Evolutionary conservation across 2,888 invertebrate species (phyloP).

Genomic region (Parthenolecanium corni): DNA sequence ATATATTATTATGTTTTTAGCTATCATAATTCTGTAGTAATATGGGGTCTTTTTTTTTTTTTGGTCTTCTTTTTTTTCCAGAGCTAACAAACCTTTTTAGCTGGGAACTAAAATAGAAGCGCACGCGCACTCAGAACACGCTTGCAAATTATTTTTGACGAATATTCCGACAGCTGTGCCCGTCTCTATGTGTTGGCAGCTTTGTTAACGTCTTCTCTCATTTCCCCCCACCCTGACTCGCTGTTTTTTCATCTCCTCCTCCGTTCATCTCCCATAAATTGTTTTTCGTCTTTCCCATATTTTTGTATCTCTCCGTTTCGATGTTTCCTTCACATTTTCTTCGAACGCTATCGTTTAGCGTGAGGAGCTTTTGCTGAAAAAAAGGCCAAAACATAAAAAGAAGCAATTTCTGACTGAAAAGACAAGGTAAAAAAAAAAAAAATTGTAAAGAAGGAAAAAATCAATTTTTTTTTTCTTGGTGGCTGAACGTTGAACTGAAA

Average conservation of each 20-base stretch:
- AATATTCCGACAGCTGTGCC: slow-evolving; percentile 14
- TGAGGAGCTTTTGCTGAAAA: slow-evolving; percentile 8
- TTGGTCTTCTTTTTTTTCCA: slow-evolving; percentile 26
- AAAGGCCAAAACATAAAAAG: not conserved
- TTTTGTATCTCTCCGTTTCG: not conserved
- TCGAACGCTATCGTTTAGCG: slow-evolving; percentile 20
- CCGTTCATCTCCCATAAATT: no score
- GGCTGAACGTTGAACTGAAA: not conserved
- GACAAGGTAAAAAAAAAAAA: not conserved
- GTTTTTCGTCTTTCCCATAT: not conserved
- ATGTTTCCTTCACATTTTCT: slow-evolving; percentile 5
- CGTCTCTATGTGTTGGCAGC: slow-evolving; percentile 19
- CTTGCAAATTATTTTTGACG: slow-evolving; percentile 15
- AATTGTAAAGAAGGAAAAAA: not conserved
- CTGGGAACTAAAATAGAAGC: slow-evolving; percentile 12
- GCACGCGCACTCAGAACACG: slow-evolving; percentile 22
- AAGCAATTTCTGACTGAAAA: slow-evolving; percentile 3
- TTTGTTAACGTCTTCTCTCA: slow-evolving; percentile 21
- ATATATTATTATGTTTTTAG: no score
- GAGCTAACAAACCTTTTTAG: slow-evolving; percentile 18
- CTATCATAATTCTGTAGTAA: slow-evolving; percentile 18
- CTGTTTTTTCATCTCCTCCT: not conserved
- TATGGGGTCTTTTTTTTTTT: slow-evolving; percentile 16
- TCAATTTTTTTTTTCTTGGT: not conserved
- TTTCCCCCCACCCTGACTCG: no score